Percentiles rank a stretch among this genome's conserved stretches.
Evolutionary conservation across 2,888 invertebrate species (phyloP).

Genomic region (Ethmia dodecea): DNA sequence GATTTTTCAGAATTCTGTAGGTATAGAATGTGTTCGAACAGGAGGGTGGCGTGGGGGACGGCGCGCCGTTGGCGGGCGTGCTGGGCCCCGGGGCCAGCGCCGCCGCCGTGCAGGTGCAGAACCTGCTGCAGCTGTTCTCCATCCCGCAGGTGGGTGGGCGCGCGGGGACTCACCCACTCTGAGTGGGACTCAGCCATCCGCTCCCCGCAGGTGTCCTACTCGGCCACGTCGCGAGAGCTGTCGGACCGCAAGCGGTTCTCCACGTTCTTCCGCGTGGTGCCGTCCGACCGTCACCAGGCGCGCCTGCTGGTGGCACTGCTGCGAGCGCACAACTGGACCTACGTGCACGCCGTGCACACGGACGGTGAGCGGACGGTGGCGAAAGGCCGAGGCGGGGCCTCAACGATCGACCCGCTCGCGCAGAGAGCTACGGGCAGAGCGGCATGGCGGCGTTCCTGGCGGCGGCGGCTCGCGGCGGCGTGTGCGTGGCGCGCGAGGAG

Average conservation of each 20-base stretch:
- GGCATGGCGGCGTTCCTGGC: conserved; percentile 86
- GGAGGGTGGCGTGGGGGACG: background rate
- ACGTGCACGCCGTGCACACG: conserved; percentile 83
- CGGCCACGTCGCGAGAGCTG: conserved; percentile 85
- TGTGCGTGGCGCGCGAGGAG: conserved; percentile 83
- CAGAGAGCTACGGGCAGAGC: conserved; percentile 87
- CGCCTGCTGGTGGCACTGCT: conserved; percentile 84
- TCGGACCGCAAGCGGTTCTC: conserved; percentile 86
- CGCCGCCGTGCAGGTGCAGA: conserved; percentile 84
- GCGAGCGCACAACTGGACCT: conserved; percentile 85
- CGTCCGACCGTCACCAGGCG: conserved; percentile 87
- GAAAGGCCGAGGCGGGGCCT: background rate
- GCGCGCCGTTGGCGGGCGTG: conserved; percentile 79
- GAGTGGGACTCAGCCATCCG: background rate
- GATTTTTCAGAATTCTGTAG: too few species aligned
- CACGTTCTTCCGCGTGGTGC: conserved; percentile 87
- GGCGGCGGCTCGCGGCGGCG: conserved; percentile 79
- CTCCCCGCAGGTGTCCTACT: conserved; percentile 78
- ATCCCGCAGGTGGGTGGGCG: conserved; percentile 78
- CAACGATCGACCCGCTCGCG: background rate
- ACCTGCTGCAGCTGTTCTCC: conserved; percentile 83
- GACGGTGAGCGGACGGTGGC: conserved; percentile 44
- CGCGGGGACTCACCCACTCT: background rate
- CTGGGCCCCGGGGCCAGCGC: conserved; percentile 86
- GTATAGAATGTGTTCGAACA: background rate